Conservation (phyloP, 2,797 vertebrate species). For the Fratercula arctica region DNA sequence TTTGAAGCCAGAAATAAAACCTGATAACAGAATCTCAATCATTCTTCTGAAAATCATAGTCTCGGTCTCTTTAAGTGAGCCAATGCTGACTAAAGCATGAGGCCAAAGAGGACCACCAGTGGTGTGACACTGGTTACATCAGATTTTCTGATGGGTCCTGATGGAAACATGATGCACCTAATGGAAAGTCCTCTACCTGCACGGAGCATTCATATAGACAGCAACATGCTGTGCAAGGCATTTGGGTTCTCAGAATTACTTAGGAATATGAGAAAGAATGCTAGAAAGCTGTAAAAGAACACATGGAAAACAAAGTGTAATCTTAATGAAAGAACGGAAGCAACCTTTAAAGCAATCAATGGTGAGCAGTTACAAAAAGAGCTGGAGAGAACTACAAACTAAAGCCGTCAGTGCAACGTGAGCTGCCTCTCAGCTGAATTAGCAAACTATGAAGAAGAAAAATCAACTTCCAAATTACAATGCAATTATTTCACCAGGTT, state of each 20-base stretch:
- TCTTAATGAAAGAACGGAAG: not conserved
- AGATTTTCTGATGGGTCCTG: not conserved
- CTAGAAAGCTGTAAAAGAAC: not conserved
- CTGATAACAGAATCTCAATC: not conserved
- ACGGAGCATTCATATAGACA: not conserved
- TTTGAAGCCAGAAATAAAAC: not conserved
- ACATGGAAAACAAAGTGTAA: not conserved
- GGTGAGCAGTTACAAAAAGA: not conserved
- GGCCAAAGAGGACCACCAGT: not conserved
- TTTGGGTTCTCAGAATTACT: not conserved
- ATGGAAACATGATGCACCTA: fast-evolving
- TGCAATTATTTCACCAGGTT: constrained; percentile 20
- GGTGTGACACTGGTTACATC: not conserved
- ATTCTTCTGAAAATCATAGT: not conserved
- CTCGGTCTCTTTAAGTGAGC: not conserved
- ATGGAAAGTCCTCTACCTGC: not conserved
- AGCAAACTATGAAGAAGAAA: not conserved
- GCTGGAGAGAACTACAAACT: not conserved
- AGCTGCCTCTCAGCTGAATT: constrained; percentile 6
- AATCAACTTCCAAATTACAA: constrained; percentile 1
- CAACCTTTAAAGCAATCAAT: not conserved
- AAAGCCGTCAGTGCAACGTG: not conserved
- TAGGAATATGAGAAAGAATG: not conserved
- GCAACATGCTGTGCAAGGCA: not conserved
- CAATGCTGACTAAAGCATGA: not conserved